A percentile compares a stretch with the other conserved stretches of the same genome.
phyloP scores from a whole-genome alignment of 2,113 vertebrate genomes.

The Penelope pileata region DNA sequence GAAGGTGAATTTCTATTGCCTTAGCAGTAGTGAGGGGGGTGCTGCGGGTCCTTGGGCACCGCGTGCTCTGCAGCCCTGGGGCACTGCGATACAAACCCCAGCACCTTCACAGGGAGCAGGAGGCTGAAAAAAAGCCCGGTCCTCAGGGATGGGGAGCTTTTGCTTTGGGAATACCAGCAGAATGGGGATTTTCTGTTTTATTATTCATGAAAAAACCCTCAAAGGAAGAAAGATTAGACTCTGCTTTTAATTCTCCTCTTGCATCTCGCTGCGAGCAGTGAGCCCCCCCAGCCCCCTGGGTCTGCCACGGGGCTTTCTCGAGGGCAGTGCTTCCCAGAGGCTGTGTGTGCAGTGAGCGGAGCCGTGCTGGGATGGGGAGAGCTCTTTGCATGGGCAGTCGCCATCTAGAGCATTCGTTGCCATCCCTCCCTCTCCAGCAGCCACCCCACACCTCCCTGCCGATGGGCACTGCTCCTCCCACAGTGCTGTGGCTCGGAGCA shows the following conservation, averaged over 20 bases:
- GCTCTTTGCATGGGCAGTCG: neutral
- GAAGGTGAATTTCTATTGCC: neutral
- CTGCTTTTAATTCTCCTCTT: neutral
- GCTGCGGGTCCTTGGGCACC: too few species aligned
- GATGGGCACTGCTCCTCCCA: neutral
- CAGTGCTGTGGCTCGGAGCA: fast-evolving
- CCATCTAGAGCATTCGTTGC: neutral
- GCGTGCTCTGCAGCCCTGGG: too few species aligned
- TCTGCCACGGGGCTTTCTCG: too few species aligned
- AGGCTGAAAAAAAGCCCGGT: slow-evolving; percentile 49
- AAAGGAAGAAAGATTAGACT: neutral
- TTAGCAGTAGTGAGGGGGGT: neutral
- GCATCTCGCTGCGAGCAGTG: neutral
- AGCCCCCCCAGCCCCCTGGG: neutral
- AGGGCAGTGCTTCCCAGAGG: neutral
- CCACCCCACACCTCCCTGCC: neutral
- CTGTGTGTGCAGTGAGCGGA: neutral
- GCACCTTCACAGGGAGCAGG: slow-evolving; percentile 17
- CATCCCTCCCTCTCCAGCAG: neutral
- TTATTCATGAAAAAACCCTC: neutral
- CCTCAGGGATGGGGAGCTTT: too few species aligned
- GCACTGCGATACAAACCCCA: slow-evolving; percentile 16
- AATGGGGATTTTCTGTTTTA: neutral
- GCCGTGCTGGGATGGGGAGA: neutral
- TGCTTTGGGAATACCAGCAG: neutral